These are phyloP conservation scores for Melanostigma gelatinosum DNA, from an alignment of 2,113 vertebrate genomes.

Conservation along the genomic window DNA sequence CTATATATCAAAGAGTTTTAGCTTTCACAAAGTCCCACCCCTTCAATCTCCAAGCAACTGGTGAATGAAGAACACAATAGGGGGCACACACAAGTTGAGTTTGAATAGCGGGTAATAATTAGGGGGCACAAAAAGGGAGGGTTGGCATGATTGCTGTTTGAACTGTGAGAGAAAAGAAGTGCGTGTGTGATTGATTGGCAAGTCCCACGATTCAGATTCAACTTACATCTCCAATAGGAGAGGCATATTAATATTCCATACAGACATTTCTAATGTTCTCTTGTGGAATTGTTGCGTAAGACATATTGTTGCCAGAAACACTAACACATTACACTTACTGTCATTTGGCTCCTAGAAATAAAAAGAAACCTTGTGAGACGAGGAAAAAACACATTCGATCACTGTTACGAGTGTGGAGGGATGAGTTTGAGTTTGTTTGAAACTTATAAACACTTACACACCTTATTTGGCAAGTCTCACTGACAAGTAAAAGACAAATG, in stretches of 20 bases:
- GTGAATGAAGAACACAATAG: slow-evolving; percentile 28
- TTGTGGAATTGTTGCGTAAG: background rate
- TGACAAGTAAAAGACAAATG: slow-evolving; percentile 29
- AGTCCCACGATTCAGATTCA: slow-evolving; percentile 7
- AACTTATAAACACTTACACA: slow-evolving; percentile 30
- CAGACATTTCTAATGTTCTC: background rate
- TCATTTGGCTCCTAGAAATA: background rate
- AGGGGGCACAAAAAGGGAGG: slow-evolving; percentile 33
- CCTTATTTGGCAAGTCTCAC: slow-evolving; percentile 29
- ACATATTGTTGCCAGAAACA: slow-evolving; percentile 6
- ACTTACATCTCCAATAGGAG: background rate
- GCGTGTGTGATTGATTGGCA: slow-evolving; percentile 1
- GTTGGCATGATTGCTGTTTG: slow-evolving; percentile 25
- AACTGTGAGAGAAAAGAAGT: slow-evolving; percentile 1
- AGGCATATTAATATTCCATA: background rate
- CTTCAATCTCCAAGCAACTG: slow-evolving; percentile 3
- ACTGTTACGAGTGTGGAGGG: background rate
- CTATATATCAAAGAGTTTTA: slow-evolving; percentile 27
- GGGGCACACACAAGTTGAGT: slow-evolving; percentile 11
- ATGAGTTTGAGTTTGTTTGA: slow-evolving; percentile 18
- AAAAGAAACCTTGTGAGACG: background rate
- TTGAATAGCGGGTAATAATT: slow-evolving; percentile 47
- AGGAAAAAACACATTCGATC: background rate
- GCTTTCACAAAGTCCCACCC: slow-evolving; percentile 8
- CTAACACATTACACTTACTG: background rate